Evolutionary conservation across 2,113 vertebrate genomes (phyloP), one percentile per base, ranked within the genome.

Genomic region (Chamaea fasciata): DNA sequence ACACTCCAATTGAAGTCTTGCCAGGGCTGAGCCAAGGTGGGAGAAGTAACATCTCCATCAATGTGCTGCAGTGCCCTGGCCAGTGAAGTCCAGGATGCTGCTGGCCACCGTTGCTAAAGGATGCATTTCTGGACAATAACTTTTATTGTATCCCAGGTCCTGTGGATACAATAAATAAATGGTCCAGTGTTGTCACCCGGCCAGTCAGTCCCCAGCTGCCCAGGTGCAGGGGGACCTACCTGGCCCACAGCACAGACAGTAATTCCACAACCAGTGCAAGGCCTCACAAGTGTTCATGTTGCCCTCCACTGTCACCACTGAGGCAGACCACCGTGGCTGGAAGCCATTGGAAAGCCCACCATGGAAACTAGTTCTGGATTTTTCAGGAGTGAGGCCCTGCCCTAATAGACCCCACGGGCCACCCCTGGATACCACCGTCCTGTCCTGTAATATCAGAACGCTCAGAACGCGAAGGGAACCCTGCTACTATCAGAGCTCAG

Each of bases 401-500:
- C 11, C 19, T 15, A 16, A 11, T 42, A 46, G 59, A 10, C 4
- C 7, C 10, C 55, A 2, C 1, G 8, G 41, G 39, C 21, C 23
- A 1, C 7, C 7, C 28, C 13, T 2, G 35, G n/a, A 5, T 37
- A n/a, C 44, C 35, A 13, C 33, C 14, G 7, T 23, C 33, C 52
- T 1, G 17, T 2, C 18, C 60, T 7, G 39, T 7, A 1, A 3
- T 0, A 55, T 11, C 49, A 23, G 52, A 39, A 18, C 0, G 13
- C 0, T 7, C 52, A 20, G 47, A 30, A 22, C 0, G 13, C 0
- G 1, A 1, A 12, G 33, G 63, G 12, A 35, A 35, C 8, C 8
- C 20, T 15, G 37, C 42, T 30, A 2, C 62, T 11, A 5, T 4
- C 1, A 24, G n/a, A 41, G 6, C 19, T 35, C 33, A 28, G 8